Base-by-base conservation (phyloP, 2,797 vertebrate species). In the Lagodon rhomboides region DNA sequence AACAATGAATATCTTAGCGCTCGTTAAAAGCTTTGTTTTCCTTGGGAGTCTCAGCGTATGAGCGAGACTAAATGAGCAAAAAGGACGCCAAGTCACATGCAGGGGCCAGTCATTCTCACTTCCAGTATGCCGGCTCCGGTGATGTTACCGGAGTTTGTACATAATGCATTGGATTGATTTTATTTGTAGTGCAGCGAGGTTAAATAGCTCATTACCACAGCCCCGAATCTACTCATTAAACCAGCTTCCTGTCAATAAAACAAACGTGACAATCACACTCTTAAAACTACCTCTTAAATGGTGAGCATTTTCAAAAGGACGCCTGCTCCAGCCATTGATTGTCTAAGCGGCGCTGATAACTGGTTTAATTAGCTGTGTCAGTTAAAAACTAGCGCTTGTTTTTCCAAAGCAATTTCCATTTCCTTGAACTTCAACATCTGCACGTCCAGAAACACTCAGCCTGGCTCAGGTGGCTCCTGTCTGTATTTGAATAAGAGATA, bases 1-100 rank as follows among this genome's bases (percentile, higher is more conserved):
- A 80, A 84, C 85, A 78, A 92, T 93, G 92, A 95, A 94, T 93
- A 93, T 91, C 87, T 94, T 80, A 92, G 87, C 54, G 41, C 85
- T 82, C 88, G 80, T 91, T 92, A 93, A 93, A 93, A 92, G 85
- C 84, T 91, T 87, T 87, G 77, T 91, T 92, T 90, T 88, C 66
- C 50, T 89, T 76, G 79, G 73, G 84, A 89, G 67, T 75, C 75
- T 81, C n/a, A n/a, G 70, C 38, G 30, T 67, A 66, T 41, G 56
- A 87, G 79, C 20, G 4, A 38, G 65, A 73, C 74, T 81, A 78
- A 86, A 82, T 73, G 62, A 43, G 67, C 72, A 85, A 78, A 85
- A 73, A 75, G 60, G 64, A 86, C 25, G 41, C 3, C 18, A n/a
- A 84, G 67, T 78, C 78, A 83, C 77, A 84, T 58, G 46, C 69